These are phyloP conservation scores for Apostichopus leukothele DNA, from an alignment of 53 echinoderm and acorn worm genomes.

Conservation along the genomic window DNA sequence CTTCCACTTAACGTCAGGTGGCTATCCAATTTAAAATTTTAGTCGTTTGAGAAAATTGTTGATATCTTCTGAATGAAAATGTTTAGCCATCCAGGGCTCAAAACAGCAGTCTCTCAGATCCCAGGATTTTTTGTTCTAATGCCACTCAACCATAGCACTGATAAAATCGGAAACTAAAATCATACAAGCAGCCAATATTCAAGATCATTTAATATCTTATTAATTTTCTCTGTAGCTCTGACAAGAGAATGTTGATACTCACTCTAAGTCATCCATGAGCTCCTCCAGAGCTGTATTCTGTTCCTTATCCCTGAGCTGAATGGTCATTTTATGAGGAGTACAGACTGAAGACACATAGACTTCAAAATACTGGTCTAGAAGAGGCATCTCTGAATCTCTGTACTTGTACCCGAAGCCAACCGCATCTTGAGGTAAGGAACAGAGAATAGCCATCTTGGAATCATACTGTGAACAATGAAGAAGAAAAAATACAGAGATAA, in stretches of 20 bases:
- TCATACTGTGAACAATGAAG: conserved; percentile 8
- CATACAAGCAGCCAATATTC: no score
- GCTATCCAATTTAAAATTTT: no score
- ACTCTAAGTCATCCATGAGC: conserved; percentile 95
- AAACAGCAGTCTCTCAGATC: no score
- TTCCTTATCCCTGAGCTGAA: conserved; percentile 75
- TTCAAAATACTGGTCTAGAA: conserved; percentile 76
- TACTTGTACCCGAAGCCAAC: conserved; percentile 83
- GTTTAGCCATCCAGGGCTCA: no score
- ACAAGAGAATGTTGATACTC: conserved; percentile 40
- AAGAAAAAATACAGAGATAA: neutral
- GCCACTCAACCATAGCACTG: no score
- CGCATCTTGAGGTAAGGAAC: conserved; percentile 82
- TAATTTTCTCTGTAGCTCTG: no score
- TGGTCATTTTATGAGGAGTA: conserved; percentile 72
- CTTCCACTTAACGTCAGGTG: no score
- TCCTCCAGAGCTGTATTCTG: conserved; percentile 65
- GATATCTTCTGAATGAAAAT: no score
- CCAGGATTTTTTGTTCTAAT: no score
- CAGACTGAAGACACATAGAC: conserved; percentile 87
- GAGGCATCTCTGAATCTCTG: conserved; percentile 55
- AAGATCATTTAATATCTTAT: no score
- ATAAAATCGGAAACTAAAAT: no score
- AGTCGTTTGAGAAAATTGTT: no score
- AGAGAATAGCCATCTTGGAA: conserved; percentile 46